A percentile compares a stretch with the other conserved stretches of the same genome.
phyloP scores from a whole-genome alignment of 53 echinoderm and acorn worm species.

The Crossaster papposus region DNA sequence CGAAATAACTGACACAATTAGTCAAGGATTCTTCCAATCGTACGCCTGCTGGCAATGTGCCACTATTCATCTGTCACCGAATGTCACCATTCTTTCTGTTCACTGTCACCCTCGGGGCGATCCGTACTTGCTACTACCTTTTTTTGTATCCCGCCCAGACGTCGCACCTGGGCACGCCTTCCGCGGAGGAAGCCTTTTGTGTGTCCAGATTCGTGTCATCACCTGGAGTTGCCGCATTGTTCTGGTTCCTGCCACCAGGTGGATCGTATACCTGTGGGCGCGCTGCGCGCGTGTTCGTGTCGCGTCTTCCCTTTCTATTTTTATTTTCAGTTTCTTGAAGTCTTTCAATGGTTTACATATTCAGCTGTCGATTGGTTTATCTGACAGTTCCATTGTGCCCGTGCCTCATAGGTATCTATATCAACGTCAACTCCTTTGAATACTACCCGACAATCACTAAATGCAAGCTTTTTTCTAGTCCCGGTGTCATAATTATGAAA shows the following conservation, averaged over 20 bases:
- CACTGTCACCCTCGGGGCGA: not conserved
- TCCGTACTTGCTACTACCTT: not conserved
- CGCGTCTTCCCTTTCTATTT: not conserved
- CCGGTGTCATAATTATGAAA: not conserved
- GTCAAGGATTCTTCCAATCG: not conserved
- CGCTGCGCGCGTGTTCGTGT: slow-evolving; percentile 32
- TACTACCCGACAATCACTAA: not conserved
- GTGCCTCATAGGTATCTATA: not conserved
- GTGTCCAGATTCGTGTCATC: slow-evolving; percentile 32
- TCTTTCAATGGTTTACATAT: not conserved
- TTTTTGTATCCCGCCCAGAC: slow-evolving; percentile 16
- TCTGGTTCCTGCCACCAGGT: slow-evolving; percentile 9
- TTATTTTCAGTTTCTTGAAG: not conserved
- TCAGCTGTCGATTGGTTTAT: slow-evolving; percentile 1
- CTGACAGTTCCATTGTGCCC: not conserved
- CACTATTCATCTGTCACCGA: not conserved
- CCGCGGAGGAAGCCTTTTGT: slow-evolving; percentile 8
- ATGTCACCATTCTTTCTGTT: not conserved
- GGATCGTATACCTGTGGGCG: slow-evolving; percentile 23
- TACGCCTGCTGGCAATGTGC: not conserved
- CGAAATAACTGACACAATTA: slow-evolving; percentile 12
- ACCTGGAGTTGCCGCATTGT: slow-evolving; percentile 5
- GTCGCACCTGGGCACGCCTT: slow-evolving; percentile 2
- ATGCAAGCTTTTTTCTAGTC: not conserved
- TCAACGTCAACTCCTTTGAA: not conserved